Evolutionary conservation across 2,113 vertebrate species (phyloP).

Genomic region (Cervus canadensis): DNA sequence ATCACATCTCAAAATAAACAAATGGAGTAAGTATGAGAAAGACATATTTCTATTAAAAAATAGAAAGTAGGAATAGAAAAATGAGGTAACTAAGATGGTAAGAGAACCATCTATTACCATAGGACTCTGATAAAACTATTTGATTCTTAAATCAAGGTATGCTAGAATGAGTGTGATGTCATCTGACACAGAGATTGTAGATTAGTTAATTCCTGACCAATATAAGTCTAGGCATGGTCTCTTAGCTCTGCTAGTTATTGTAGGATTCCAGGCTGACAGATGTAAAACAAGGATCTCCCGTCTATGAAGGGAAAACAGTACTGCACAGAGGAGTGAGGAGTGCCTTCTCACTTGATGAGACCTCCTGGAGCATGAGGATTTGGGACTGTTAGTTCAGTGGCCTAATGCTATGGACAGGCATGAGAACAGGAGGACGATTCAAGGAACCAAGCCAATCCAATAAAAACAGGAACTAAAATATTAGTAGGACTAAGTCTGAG

Average conservation of each 20-base stretch:
- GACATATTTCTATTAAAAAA: neutral
- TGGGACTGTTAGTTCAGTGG: neutral
- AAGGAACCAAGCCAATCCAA: neutral
- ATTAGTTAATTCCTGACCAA: neutral
- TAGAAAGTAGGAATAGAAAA: neutral
- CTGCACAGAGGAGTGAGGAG: neutral
- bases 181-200: too few species aligned
- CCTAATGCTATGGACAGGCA: neutral
- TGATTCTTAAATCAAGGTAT: neutral
- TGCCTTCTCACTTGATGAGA: neutral
- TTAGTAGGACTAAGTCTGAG: neutral
- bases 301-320: neutral
- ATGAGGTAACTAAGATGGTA: neutral
- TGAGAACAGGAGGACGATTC: neutral
- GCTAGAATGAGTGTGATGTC: neutral
- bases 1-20: neutral
- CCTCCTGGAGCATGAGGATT: neutral
- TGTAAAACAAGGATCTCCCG: neutral
- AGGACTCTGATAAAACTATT: neutral
- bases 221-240: neutral
- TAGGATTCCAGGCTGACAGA: neutral
- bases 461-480: conserved; percentile 20
- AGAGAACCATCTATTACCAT: neutral
- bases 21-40: neutral
- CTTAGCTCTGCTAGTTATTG: neutral